A percentile compares a stretch with the other conserved stretches of the same genome.
phyloP scores from a whole-genome alignment of 1,140 invertebrate species.

The Dendroctonus valens region DNA sequence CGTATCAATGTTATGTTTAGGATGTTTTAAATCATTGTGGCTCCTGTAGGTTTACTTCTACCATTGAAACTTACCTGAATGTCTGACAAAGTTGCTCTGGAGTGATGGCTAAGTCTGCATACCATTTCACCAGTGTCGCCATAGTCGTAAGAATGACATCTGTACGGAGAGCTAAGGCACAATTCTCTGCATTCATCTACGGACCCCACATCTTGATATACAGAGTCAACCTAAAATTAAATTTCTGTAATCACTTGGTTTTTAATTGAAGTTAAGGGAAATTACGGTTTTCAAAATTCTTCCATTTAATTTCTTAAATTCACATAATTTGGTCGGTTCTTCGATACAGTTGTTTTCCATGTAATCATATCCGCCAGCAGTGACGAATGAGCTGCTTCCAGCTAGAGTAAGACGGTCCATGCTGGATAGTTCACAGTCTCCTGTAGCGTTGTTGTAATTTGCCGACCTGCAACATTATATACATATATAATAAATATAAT shows the following conservation, averaged over 20 bases:
- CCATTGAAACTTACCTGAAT: conserved; percentile 64
- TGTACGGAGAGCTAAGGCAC: conserved; percentile 79
- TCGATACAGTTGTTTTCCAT: conserved; percentile 89
- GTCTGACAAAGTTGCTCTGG: conserved; percentile 80
- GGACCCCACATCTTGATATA: conserved; percentile 84
- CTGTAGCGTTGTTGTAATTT: conserved; percentile 82
- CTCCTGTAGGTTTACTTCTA: no score
- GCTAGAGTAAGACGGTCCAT: conserved; percentile 87
- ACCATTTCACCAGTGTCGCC: conserved; percentile 90
- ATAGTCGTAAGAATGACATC: conserved; percentile 91
- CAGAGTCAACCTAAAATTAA: conserved; percentile 70
- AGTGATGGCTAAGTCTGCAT: conserved; percentile 88
- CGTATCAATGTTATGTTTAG: no score
- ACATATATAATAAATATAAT: not conserved
- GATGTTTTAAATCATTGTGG: no score
- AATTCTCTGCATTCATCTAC: conserved; percentile 84
- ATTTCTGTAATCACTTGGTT: not conserved
- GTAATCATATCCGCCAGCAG: conserved; percentile 73
- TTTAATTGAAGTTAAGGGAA: not conserved
- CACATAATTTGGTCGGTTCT: conserved; percentile 86
- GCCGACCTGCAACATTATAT: conserved; percentile 71
- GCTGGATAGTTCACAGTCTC: conserved; percentile 82
- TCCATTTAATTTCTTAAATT: conserved; percentile 85
- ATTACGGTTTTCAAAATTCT: conserved; percentile 79
- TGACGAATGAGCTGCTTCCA: conserved; percentile 66